These are phyloP conservation scores for Lynx canadensis DNA, from an alignment of 2,113 vertebrate species.

Conservation along the genomic window DNA sequence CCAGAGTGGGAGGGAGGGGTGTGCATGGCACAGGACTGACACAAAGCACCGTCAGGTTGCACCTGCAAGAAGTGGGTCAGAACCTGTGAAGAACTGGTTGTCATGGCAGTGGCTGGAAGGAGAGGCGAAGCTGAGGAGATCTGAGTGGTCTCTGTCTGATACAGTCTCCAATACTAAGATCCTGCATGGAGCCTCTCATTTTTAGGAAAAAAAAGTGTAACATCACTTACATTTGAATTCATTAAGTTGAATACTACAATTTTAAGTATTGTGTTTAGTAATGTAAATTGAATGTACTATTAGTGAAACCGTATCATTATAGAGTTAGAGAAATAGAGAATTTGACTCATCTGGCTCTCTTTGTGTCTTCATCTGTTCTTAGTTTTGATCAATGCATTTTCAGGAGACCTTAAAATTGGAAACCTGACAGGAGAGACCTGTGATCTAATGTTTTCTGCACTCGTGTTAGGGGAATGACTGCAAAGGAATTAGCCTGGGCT, in stretches of 20 bases:
- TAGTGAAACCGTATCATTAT: background rate
- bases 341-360: background rate
- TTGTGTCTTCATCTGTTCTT: background rate
- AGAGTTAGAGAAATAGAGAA: background rate
- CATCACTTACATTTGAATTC: background rate
- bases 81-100: background rate
- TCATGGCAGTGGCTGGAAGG: background rate
- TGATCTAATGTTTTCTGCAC: background rate
- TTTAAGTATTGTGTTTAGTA: background rate
- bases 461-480: background rate
- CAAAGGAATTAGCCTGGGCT: background rate
- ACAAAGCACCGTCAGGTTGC: background rate
- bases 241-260: background rate
- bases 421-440: background rate
- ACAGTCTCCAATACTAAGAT: background rate
- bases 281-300: background rate
- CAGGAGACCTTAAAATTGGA: background rate
- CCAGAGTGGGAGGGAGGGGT: background rate
- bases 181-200: background rate
- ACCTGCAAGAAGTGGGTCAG: background rate
- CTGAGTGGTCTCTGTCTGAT: background rate
- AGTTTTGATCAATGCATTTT: background rate
- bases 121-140: background rate
- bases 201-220: background rate
- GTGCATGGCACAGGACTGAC: background rate